These are phyloP conservation scores for rabbit (Oryctolagus cuniculus) DNA, from an alignment of 2,113 vertebrate species.

Conservation along the genomic window DNA sequence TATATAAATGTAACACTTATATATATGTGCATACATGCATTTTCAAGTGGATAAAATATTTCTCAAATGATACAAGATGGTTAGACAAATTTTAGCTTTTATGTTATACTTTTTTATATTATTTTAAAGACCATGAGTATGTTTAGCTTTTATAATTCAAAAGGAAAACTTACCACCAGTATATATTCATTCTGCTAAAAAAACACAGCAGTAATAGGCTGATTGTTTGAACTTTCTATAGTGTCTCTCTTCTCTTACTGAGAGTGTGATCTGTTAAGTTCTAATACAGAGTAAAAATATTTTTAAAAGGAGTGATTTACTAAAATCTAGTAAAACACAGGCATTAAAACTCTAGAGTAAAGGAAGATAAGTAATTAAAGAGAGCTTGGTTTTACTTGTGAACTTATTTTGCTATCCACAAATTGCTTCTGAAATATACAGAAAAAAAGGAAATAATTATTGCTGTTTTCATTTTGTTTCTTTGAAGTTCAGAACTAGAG, in stretches of 20 bases:
- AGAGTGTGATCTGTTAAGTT: constrained; percentile 8
- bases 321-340: constrained; percentile 41
- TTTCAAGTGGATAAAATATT: background rate
- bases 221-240: background rate
- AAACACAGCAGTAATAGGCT: background rate
- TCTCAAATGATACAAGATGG: constrained; percentile 13
- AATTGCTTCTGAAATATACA: constrained; percentile 23
- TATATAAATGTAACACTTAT: background rate
- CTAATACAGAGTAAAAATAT: background rate
- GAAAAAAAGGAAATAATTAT: background rate
- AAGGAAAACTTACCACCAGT: constrained; percentile 18
- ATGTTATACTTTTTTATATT: background rate
- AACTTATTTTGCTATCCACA: constrained; percentile 20
- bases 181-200: background rate
- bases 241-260: background rate
- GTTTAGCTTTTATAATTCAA: constrained; percentile 23
- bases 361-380: constrained; percentile 14
- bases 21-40: background rate
- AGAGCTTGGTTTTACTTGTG: constrained; percentile 41
- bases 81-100: constrained; percentile 5
- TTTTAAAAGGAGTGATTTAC: background rate
- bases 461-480: constrained; percentile 47
- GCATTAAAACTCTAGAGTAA: constrained; percentile 20
- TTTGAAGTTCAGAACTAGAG: constrained; percentile 18
- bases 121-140: constrained; percentile 34